Evolutionary conservation across 2,888 invertebrate species (phyloP).

Genomic region (Drosophila paranaensis): DNA sequence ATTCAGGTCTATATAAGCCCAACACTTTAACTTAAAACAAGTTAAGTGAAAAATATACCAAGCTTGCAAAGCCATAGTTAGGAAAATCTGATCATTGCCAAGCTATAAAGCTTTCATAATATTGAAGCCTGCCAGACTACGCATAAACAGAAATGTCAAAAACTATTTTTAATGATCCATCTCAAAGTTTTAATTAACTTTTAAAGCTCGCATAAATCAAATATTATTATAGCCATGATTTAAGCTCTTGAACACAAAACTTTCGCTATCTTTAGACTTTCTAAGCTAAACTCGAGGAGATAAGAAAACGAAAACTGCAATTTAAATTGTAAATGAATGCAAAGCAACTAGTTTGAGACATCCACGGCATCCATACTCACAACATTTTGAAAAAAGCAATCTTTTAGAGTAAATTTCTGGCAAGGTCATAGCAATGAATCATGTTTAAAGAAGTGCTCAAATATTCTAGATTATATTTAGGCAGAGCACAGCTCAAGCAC

Average conservation of each 20-base stretch:
- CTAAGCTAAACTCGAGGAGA: background rate
- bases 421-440: slow-evolving; percentile 14
- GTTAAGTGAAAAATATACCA: background rate
- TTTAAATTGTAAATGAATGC: slow-evolving; percentile 4
- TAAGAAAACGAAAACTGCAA: background rate
- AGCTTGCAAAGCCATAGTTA: background rate
- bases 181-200: background rate
- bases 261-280: background rate
- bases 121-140: background rate
- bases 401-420: background rate
- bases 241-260: background rate
- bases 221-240: no score
- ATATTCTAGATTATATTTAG: slow-evolving; percentile 60
- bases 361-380: background rate
- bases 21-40: background rate
- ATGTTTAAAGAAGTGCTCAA: slow-evolving; percentile 22
- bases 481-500: slow-evolving; percentile 12
- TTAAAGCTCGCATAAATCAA: background rate
- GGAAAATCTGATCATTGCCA: background rate
- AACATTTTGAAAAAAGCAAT: background rate
- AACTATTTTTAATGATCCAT: no score
- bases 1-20: no score
- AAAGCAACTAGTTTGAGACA: background rate
- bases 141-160: no score
- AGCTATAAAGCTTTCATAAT: background rate